Percentiles rank a stretch among this genome's conserved stretches.
These are phyloP conservation scores for Psilopogon haemacephalus DNA, from an alignment of 2,113 vertebrate genomes.

Conservation along the genomic window DNA sequence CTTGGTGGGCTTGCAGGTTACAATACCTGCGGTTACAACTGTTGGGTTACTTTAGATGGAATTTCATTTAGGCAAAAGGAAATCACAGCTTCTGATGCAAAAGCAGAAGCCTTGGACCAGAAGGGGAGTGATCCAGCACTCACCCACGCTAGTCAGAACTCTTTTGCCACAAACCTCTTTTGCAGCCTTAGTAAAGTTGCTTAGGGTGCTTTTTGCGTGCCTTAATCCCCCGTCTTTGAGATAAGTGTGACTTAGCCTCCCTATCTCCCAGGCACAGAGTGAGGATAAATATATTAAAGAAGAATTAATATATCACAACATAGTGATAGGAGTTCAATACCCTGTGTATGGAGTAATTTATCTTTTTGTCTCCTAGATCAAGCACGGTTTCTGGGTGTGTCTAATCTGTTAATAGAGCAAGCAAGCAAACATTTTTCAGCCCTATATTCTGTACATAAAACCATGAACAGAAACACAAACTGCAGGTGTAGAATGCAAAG, in stretches of 20 bases:
- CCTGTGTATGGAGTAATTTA: constrained; percentile 7
- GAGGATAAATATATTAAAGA: constrained; percentile 51
- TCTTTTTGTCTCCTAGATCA: constrained; percentile 65
- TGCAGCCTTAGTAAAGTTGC: background rate
- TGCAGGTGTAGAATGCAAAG: constrained; percentile 8
- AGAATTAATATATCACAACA: constrained; percentile 56
- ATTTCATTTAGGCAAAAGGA: background rate
- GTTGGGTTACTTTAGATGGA: background rate
- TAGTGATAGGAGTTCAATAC: constrained; percentile 47
- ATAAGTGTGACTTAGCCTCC: constrained; percentile 36
- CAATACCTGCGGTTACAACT: background rate
- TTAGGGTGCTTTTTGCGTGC: background rate
- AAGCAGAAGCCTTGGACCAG: background rate
- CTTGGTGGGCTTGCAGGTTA: background rate
- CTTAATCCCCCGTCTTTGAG: constrained; percentile 52
- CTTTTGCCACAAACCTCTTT: background rate
- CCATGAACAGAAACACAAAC: constrained; percentile 26
- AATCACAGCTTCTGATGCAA: background rate
- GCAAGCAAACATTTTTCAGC: background rate
- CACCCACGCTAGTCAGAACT: background rate
- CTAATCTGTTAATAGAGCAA: background rate
- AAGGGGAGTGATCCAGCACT: background rate
- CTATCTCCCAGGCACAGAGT: constrained; percentile 29
- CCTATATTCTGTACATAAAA: background rate
- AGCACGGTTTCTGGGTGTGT: constrained; percentile 22